Conservation (phyloP, 1,140 invertebrate species). For the Melanaphis sacchari region DNA sequence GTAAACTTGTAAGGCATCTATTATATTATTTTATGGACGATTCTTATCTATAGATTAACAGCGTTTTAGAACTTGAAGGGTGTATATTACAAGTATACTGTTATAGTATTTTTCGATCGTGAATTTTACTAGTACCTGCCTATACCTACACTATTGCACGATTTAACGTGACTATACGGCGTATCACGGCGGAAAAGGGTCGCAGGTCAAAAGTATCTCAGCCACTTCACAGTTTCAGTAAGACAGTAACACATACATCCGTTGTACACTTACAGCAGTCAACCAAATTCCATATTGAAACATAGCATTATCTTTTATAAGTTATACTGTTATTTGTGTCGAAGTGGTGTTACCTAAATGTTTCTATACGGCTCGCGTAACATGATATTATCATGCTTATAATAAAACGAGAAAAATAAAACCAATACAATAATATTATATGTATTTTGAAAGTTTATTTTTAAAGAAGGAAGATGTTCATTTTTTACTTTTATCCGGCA, state of each 20-base stretch:
- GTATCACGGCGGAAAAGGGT: neutral
- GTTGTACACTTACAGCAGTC: neutral
- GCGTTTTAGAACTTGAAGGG: neutral
- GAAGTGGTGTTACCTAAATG: neutral
- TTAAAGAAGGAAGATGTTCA: too few relatives aligned
- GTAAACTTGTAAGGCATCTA: neutral
- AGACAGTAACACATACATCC: neutral
- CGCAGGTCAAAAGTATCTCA: neutral
- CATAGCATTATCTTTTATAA: neutral
- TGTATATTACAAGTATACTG: neutral
- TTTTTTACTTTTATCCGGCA: too few relatives aligned
- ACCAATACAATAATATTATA: too few relatives aligned
- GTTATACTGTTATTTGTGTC: neutral
- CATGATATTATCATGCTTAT: too few relatives aligned
- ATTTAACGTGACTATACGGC: neutral
- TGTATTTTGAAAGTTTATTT: too few relatives aligned
- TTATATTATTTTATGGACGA: neutral
- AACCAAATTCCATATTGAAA: neutral
- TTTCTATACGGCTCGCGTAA: neutral
- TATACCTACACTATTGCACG: neutral
- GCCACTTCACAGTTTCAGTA: neutral
- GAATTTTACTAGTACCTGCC: neutral
- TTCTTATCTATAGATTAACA: neutral
- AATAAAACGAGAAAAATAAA: too few relatives aligned
- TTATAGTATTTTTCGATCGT: neutral